Evolutionary conservation across 2,888 invertebrate species (phyloP).

Genomic region (Machimus atricapillus): DNA sequence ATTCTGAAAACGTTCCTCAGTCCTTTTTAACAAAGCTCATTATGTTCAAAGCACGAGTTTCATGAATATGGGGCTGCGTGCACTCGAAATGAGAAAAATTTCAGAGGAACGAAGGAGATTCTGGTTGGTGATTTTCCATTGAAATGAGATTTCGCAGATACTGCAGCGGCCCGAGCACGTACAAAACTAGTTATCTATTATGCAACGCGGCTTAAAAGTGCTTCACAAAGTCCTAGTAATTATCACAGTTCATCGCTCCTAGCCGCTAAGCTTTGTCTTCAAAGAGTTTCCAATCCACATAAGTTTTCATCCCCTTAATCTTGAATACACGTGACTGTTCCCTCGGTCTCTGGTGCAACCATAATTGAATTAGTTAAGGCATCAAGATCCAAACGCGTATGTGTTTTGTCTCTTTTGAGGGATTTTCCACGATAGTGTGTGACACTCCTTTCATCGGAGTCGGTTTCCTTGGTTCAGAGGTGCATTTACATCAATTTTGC

Average conservation of each 20-base stretch:
- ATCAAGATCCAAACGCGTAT: background rate
- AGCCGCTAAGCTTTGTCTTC: background rate
- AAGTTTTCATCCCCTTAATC: conserved; percentile 6
- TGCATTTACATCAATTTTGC: background rate
- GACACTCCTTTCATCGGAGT: background rate
- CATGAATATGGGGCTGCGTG: background rate
- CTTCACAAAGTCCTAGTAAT: background rate
- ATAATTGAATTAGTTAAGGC: conserved; percentile 14
- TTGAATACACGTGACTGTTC: conserved; percentile 9
- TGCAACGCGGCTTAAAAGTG: background rate
- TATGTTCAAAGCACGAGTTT: background rate
- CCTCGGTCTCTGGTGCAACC: background rate
- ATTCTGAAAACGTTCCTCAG: background rate
- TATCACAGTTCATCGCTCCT: conserved; percentile 15
- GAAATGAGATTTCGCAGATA: background rate
- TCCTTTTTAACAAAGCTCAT: background rate
- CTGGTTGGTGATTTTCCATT: background rate
- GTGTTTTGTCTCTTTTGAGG: background rate
- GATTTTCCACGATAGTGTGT: background rate
- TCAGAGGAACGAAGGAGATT: background rate
- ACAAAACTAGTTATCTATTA: background rate
- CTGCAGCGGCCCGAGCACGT: background rate
- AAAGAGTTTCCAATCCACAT: background rate
- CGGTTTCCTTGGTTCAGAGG: background rate
- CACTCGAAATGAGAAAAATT: background rate